These are phyloP conservation scores for Antheraea pernyi DNA, from an alignment of 1,140 invertebrate genomes.

Conservation along the genomic window DNA sequence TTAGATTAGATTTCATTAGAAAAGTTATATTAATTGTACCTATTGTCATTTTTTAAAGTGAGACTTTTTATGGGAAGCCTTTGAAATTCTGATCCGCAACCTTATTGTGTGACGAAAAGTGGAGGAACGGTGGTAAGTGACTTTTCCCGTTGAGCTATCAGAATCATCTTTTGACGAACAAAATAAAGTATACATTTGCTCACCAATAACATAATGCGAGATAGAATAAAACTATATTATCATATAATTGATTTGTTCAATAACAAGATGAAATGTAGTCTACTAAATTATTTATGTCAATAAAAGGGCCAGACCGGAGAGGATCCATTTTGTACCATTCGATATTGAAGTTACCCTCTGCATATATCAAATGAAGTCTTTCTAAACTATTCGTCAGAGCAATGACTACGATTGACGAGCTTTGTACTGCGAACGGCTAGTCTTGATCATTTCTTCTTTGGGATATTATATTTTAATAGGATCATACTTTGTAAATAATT, in stretches of 20 bases:
- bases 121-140: no score
- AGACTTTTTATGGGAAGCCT: no score
- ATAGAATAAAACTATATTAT: background rate
- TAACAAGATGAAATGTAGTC: slow-evolving; percentile 46
- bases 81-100: no score
- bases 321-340: slow-evolving; percentile 40
- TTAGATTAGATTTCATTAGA: no score
- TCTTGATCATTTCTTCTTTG: slow-evolving; percentile 42
- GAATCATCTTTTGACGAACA: no score
- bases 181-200: background rate
- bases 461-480: background rate
- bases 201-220: background rate
- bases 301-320: slow-evolving; percentile 37
- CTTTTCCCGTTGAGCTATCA: no score
- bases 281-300: slow-evolving; percentile 53
- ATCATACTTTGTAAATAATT: background rate
- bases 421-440: slow-evolving; percentile 36
- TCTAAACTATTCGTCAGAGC: slow-evolving; percentile 68
- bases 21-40: no score
- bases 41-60: no score
- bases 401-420: slow-evolving; percentile 64
- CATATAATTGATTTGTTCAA: slow-evolving; percentile 43
- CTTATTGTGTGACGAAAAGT: no score
- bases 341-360: slow-evolving; percentile 58
- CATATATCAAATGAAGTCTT: slow-evolving; percentile 71